These are phyloP conservation scores for Trialeurodes vaporariorum DNA, from an alignment of 1,140 invertebrate genomes.

Conservation along the genomic window DNA sequence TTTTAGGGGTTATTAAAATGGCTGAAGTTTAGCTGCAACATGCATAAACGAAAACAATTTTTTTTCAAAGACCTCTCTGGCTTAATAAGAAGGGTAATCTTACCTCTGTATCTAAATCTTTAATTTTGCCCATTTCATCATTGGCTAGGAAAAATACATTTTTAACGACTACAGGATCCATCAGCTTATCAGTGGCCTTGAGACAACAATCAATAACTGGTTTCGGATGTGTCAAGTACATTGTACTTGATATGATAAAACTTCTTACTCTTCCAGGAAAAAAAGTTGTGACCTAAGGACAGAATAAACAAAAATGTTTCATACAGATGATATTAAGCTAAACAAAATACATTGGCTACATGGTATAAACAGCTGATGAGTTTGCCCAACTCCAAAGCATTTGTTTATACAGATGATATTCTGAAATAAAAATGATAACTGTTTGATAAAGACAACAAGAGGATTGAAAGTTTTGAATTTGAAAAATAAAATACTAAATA, in stretches of 20 bases:
- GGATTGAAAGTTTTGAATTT: no score
- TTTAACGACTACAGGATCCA: conserved; percentile 39
- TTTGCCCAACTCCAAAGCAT: no score
- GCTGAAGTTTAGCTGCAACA: background rate
- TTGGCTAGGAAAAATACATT: conserved; percentile 46
- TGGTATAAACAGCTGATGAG: no score
- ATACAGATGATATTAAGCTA: no score
- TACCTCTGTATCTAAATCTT: conserved; percentile 42
- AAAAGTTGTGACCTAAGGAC: conserved; percentile 41
- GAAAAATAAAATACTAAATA: no score
- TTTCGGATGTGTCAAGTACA: conserved; percentile 24
- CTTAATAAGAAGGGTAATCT: conserved; percentile 13
- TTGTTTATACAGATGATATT: no score
- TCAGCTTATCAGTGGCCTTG: conserved; percentile 38
- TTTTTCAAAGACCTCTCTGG: no score
- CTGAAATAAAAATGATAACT: no score
- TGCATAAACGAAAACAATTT: background rate
- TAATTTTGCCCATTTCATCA: conserved; percentile 48
- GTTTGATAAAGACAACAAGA: no score
- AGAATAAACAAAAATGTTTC: no score
- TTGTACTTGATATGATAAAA: conserved; percentile 40
- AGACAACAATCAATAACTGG: conserved; percentile 34
- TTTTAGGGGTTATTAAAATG: background rate
- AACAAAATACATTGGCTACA: no score
- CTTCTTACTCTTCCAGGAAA: conserved; percentile 43